Evolutionary conservation across 1,140 invertebrate species (phyloP).

Genomic region (Lysiphlebus fabarum): DNA sequence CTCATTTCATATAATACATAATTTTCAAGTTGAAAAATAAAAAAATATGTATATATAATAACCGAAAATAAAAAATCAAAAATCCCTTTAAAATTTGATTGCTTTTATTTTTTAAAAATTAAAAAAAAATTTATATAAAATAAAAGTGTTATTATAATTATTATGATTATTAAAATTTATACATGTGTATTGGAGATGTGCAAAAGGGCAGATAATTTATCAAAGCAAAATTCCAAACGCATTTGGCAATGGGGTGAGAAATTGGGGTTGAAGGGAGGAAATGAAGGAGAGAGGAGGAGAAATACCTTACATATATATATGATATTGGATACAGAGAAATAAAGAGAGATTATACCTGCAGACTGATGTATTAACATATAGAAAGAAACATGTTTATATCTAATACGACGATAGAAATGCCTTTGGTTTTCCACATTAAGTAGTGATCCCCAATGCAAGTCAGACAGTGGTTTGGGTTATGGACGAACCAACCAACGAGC

Average conservation of each 20-base stretch:
- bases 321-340: too few species aligned
- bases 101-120: not conserved
- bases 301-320: not conserved
- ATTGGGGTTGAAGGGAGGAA: too few species aligned
- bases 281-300: slow-evolving; percentile 13
- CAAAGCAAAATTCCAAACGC: slow-evolving; percentile 12
- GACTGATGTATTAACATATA: too few species aligned
- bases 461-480: slow-evolving; percentile 41
- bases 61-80: slow-evolving; percentile 30
- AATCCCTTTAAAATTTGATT: too few species aligned
- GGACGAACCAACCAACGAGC: slow-evolving; percentile 29
- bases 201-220: slow-evolving; percentile 5
- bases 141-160: too few species aligned
- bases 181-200: slow-evolving; percentile 2
- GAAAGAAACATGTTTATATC: too few species aligned
- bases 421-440: slow-evolving; percentile 39
- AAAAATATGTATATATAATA: slow-evolving; percentile 42
- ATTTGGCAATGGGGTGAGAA: too few species aligned
- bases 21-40: slow-evolving; percentile 53
- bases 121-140: too few species aligned
- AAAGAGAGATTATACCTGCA: too few species aligned
- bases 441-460: slow-evolving; percentile 39
- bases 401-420: slow-evolving; percentile 16
- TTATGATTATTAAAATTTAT: not conserved
- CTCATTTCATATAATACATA: slow-evolving; percentile 48